Evolutionary conservation across 2,888 invertebrate genomes (phyloP).

Genomic region (Allygus modestus): DNA sequence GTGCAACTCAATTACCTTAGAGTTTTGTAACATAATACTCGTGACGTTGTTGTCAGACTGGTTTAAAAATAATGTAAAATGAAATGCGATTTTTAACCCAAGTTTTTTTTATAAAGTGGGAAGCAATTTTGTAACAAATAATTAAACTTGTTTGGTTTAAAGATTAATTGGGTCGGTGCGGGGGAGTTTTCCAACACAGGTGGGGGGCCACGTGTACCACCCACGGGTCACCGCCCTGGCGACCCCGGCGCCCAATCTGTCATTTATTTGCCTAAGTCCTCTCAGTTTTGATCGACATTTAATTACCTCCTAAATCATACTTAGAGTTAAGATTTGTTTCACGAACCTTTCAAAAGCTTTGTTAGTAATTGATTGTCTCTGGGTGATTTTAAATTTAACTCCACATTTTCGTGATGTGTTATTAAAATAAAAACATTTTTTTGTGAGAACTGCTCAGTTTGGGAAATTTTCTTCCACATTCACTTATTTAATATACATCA

Average conservation of each 20-base stretch:
- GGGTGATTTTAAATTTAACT: no score
- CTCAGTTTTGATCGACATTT: background rate
- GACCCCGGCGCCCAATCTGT: background rate
- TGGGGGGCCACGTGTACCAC: constrained; percentile 12
- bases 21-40: no score
- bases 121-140: no score
- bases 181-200: background rate
- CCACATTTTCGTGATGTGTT: no score
- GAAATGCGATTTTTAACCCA: no score
- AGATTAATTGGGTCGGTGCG: background rate
- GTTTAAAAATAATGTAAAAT: no score
- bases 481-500: no score
- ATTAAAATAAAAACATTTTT: no score
- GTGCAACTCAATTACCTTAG: background rate
- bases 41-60: no score
- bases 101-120: no score
- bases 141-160: no score
- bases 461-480: background rate
- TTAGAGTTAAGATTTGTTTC: background rate
- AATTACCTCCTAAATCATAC: background rate
- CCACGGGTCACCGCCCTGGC: background rate
- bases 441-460: background rate
- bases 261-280: background rate
- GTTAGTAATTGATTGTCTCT: no score
- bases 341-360: background rate